A percentile compares a stretch with the other conserved stretches of the same genome.
These are phyloP conservation scores for Chironomus striatipennis DNA, from an alignment of 1,140 invertebrate species.

Conservation along the genomic window DNA sequence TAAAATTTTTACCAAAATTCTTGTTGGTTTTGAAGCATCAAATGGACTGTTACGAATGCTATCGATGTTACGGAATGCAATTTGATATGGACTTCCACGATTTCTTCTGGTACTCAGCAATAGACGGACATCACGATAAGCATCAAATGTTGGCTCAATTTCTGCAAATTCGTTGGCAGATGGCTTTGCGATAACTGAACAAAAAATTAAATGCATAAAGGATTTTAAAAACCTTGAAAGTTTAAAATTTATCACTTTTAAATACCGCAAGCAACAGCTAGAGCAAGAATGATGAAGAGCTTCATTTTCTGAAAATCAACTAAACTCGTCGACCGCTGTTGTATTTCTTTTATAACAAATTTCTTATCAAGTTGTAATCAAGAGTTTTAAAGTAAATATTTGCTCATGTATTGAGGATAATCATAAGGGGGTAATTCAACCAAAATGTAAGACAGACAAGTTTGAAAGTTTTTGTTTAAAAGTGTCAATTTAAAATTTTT, in stretches of 20 bases:
- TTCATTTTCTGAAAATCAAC: slow-evolving; percentile 7
- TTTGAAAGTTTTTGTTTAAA: no score
- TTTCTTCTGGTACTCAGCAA: not conserved
- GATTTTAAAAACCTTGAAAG: no score
- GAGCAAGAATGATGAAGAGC: not conserved
- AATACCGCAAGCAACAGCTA: not conserved
- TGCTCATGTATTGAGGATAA: no score
- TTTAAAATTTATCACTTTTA: not conserved
- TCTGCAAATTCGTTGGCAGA: not conserved
- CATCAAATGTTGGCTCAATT: not conserved
- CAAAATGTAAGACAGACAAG: no score
- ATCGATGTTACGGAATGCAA: slow-evolving; percentile 9
- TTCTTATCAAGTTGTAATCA: not conserved
- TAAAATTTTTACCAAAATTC: slow-evolving; percentile 7
- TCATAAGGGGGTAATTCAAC: no score
- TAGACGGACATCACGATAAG: not conserved
- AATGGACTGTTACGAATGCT: not conserved
- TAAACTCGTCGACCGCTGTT: not conserved
- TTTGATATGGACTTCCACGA: slow-evolving; percentile 12
- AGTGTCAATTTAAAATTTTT: no score
- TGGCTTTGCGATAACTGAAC: not conserved
- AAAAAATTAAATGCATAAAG: not conserved
- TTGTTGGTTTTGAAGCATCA: not conserved
- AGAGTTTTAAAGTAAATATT: no score
- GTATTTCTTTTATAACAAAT: not conserved